Evolutionary conservation across 2,888 invertebrate species (phyloP).

Genomic region (Microdon myrmicae): DNA sequence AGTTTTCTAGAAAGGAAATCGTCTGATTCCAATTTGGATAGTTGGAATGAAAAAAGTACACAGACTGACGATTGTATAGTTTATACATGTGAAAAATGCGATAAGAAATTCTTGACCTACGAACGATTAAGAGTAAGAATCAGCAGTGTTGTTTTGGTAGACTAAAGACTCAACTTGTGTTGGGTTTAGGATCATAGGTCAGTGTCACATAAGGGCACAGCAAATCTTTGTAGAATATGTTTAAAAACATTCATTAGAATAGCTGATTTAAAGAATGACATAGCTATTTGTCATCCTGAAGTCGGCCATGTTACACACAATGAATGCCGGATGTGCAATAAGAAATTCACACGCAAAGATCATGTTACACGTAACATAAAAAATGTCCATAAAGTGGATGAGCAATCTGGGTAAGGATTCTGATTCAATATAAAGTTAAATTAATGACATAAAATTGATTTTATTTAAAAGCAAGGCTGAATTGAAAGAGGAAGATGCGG

Average conservation of each 20-base stretch:
- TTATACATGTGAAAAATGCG: constrained; percentile 63
- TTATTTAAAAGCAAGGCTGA: no score
- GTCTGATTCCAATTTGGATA: constrained; percentile 29
- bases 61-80: constrained; percentile 61
- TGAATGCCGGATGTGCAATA: constrained; percentile 66
- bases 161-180: no score
- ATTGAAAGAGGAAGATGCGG: no score
- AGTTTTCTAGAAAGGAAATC: constrained; percentile 53
- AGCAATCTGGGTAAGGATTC: no score
- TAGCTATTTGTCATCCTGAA: constrained; percentile 56
- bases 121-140: constrained; percentile 54
- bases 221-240: constrained; percentile 65
- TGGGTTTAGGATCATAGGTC: constrained; percentile 56
- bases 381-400: constrained; percentile 61
- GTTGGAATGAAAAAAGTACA: constrained; percentile 53
- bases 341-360: constrained; percentile 67
- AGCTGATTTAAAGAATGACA: constrained; percentile 67
- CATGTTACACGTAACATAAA: constrained; percentile 68
- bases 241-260: constrained; percentile 66
- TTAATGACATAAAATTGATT: no score
- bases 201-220: constrained; percentile 53
- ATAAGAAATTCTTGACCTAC: constrained; percentile 58
- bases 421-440: no score
- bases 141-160: no score
- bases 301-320: constrained; percentile 27